phyloP scores from a whole-genome alignment of 2,113 vertebrate species.

The Pontoporia blainvillei region DNA sequence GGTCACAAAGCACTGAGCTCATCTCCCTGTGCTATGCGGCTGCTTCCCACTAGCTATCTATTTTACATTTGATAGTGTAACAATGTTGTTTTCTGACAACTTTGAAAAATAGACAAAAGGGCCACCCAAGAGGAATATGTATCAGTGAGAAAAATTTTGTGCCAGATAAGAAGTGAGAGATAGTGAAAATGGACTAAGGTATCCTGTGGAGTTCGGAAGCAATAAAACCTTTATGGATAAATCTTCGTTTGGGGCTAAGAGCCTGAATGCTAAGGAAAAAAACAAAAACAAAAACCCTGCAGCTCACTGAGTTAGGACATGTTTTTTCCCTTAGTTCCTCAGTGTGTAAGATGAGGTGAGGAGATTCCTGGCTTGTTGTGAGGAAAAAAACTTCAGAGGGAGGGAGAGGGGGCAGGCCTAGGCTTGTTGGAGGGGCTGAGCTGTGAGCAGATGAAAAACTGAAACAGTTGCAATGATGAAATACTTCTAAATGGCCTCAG shows the following conservation, averaged over 20 bases:
- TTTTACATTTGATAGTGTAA: too few species aligned
- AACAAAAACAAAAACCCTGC: background rate
- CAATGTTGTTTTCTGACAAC: slow-evolving; percentile 31
- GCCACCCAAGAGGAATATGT: slow-evolving; percentile 41
- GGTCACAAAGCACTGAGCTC: too few species aligned
- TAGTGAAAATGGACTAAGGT: slow-evolving; percentile 19
- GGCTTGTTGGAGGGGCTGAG: slow-evolving; percentile 29
- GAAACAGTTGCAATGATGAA: background rate
- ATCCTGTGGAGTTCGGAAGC: slow-evolving; percentile 62
- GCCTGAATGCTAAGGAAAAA: background rate
- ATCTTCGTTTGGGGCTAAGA: slow-evolving; percentile 55
- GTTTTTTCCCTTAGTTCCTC: background rate
- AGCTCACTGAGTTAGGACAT: background rate
- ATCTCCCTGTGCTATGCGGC: too few species aligned
- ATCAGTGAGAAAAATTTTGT: slow-evolving; percentile 57
- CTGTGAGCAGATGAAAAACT: background rate
- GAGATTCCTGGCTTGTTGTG: background rate
- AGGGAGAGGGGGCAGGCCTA: background rate
- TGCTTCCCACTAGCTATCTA: too few species aligned
- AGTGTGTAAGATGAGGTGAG: background rate
- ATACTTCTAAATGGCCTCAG: background rate
- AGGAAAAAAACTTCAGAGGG: background rate
- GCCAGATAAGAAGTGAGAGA: slow-evolving; percentile 49
- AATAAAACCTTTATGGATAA: slow-evolving; percentile 56
- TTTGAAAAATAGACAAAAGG: slow-evolving; percentile 51